These are phyloP conservation scores for Coenobita brevimanus DNA, from an alignment of 1,140 invertebrate genomes.

Conservation along the genomic window DNA sequence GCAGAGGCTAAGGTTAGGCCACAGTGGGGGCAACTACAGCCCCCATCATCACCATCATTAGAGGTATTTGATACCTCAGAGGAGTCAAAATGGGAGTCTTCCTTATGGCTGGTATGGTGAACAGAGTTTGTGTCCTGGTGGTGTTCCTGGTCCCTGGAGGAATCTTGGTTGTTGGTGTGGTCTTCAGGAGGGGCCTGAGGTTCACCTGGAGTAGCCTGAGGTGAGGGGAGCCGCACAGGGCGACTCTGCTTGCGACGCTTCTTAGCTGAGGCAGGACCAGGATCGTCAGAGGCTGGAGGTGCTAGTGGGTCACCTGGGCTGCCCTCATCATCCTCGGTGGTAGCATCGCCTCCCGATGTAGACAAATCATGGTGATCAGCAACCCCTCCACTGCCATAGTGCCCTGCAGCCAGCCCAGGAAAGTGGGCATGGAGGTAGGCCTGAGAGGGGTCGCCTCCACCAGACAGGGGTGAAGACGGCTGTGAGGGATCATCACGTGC, in stretches of 20 bases:
- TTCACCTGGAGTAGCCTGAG: constrained; percentile 71
- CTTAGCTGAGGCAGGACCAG: constrained; percentile 68
- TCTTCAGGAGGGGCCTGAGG: constrained; percentile 55
- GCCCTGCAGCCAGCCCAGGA: constrained; percentile 38
- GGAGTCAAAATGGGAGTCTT: constrained; percentile 55
- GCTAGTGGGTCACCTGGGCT: constrained; percentile 57
- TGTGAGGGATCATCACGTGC: constrained; percentile 11
- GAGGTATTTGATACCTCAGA: constrained; percentile 47
- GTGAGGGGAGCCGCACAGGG: constrained; percentile 72
- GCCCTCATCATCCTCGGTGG: constrained; percentile 66
- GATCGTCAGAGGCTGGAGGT: constrained; percentile 29
- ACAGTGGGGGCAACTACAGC: constrained; percentile 62
- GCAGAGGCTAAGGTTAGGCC: constrained; percentile 46
- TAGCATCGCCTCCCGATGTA: constrained; percentile 59
- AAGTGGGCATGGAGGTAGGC: constrained; percentile 62
- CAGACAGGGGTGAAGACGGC: constrained; percentile 35
- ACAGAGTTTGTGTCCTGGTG: too few relatives aligned
- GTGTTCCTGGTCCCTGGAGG: too few relatives aligned
- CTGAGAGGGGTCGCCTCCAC: constrained; percentile 37
- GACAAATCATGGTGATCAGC: constrained; percentile 49
- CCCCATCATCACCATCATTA: constrained; percentile 51
- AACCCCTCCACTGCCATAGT: not conserved
- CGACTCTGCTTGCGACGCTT: constrained; percentile 74
- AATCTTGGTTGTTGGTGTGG: not conserved
- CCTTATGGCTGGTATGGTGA: not conserved